Evolutionary conservation across 2,113 vertebrate species (phyloP), one percentile per base, ranked within the genome.

Genomic region (Xyliphius kryptos): DNA sequence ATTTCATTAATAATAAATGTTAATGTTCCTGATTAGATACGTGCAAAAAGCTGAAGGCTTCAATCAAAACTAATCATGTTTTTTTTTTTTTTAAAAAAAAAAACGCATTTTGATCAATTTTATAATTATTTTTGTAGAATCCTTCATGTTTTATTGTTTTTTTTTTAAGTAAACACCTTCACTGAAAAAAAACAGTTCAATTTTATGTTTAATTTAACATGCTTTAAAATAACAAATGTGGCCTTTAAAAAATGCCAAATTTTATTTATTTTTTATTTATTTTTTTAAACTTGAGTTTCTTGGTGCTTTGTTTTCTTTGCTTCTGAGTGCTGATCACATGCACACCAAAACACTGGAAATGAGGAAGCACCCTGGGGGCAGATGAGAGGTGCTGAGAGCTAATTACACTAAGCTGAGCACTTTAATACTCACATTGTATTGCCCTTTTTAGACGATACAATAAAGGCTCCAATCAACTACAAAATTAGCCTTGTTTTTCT

Each of bases 401-500:
- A 73, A 75, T 70, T 72, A 61, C 65, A 55, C 56, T 20, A 22
- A 26, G n/a, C 46, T 14, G 3, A 62, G 52, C 12, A 20, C 62
- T 63, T 60, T 68, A 44, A 53, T 60, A 44, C 47, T 55, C 22
- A 2, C 15, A 43, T 66, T 66, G 61, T 73, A 12, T 65, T 51
- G 40, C 62, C 19, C 32, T 51, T 20, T 48, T 66, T 55, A 64
- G 17, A 53, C 51, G 55, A 57, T 36, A 69, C 62, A 64, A 67
- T 69, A 63, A 63, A 54, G 16, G 47, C 51, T 71, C 56, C 41
- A 60, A 55, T 73, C 61, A 69, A 49, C 65, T 41, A 53, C 41
- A 63, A 57, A 17, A 66, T 68, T 65, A 66, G 43, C 36, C n/a
- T 49, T 46, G 40, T 66, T 65, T 47, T 8, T 41, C 15, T 11